Evolutionary conservation across 2,888 invertebrate genomes (phyloP).

Genomic region (Papilio elwesi): DNA sequence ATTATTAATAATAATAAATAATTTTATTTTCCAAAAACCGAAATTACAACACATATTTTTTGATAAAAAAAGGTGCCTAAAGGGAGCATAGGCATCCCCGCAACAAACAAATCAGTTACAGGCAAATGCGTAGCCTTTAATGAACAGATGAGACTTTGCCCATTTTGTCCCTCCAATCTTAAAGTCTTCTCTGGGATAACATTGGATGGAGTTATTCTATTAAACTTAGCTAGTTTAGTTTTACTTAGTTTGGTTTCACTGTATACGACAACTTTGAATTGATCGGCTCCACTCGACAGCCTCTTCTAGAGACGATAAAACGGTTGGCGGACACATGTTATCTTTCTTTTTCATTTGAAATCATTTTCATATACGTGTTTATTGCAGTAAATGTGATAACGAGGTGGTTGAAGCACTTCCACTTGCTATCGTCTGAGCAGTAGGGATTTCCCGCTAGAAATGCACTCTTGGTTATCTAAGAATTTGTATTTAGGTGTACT

Average conservation of each 20-base stretch:
- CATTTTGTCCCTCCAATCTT: not conserved
- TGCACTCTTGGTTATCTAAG: not conserved
- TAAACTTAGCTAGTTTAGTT: too few species aligned
- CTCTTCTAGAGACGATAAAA: constrained; percentile 18
- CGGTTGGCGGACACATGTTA: constrained; percentile 10
- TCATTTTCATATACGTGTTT: constrained; percentile 27
- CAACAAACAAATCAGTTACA: too few species aligned
- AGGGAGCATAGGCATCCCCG: too few species aligned
- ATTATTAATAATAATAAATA: too few species aligned
- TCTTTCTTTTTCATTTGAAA: constrained; percentile 23
- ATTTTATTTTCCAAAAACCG: too few species aligned
- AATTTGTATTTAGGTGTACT: too few species aligned
- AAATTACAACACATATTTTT: too few species aligned
- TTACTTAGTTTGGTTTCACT: not conserved
- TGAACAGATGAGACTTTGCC: too few species aligned
- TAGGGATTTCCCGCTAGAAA: constrained; percentile 14
- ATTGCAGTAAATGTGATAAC: constrained; percentile 22
- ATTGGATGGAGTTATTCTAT: too few species aligned
- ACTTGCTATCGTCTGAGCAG: constrained; percentile 9
- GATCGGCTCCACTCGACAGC: not conserved
- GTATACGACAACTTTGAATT: not conserved
- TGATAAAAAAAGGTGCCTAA: too few species aligned
- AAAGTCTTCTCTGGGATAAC: not conserved
- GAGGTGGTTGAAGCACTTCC: constrained; percentile 17
- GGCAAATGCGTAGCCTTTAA: too few species aligned